phyloP scores from a whole-genome alignment of 2,113 vertebrate species.

The Hippocampus mohnikei region DNA sequence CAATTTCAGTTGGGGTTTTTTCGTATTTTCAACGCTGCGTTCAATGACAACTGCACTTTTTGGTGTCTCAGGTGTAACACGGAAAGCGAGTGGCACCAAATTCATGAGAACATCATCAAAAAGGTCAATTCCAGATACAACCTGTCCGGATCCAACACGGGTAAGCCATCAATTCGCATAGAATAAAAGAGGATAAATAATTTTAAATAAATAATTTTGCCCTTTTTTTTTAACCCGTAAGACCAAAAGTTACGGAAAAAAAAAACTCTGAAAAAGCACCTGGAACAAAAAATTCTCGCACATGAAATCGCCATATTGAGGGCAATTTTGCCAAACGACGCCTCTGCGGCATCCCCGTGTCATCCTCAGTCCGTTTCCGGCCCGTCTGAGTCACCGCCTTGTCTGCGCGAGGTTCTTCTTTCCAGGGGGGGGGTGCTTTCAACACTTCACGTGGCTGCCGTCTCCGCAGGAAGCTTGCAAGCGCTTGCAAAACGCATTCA shows the following conservation, averaged over 20 bases:
- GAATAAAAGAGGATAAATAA: too few species aligned
- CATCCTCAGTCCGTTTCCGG: constrained; percentile 22
- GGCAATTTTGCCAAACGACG: background rate
- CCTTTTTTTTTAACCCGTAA: too few species aligned
- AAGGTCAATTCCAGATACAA: constrained; percentile 95
- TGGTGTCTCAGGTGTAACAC: constrained; percentile 86
- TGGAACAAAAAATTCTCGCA: too few species aligned
- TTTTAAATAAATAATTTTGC: too few species aligned
- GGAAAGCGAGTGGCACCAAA: constrained; percentile 96
- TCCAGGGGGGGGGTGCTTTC: background rate
- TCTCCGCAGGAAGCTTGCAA: constrained; percentile 29
- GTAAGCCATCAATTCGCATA: constrained; percentile 62
- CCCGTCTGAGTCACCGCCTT: background rate
- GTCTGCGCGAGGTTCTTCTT: constrained; percentile 39
- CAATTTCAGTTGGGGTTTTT: too few species aligned
- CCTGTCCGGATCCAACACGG: constrained; percentile 92
- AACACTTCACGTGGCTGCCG: background rate
- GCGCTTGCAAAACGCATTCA: constrained; percentile 27
- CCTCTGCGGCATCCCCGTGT: background rate
- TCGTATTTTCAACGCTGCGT: background rate
- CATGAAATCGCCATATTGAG: background rate
- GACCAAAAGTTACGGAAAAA: too few species aligned
- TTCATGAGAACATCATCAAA: constrained; percentile 97
- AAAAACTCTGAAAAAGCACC: too few species aligned
- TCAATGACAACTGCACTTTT: background rate